These are phyloP conservation scores for Furcifer pardalis DNA, from an alignment of 2,797 vertebrate species.

Conservation along the genomic window DNA sequence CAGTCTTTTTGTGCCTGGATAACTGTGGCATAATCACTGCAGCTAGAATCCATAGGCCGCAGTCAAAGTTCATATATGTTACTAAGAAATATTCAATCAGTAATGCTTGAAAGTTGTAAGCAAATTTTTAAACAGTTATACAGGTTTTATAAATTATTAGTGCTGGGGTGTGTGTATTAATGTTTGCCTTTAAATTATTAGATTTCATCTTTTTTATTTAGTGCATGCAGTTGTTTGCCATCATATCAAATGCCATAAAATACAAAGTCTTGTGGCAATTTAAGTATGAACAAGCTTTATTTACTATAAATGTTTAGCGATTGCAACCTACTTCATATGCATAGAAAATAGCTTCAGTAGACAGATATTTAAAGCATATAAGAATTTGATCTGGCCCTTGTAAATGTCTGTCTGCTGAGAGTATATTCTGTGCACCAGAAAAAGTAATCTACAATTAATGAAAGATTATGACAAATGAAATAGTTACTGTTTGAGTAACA, in stretches of 20 bases:
- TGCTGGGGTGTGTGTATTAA: neutral
- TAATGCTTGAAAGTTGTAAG: neutral
- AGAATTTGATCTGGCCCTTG: too few species aligned
- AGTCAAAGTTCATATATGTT: neutral
- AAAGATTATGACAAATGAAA: too few species aligned
- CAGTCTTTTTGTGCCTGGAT: neutral
- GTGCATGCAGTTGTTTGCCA: neutral
- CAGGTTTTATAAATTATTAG: neutral
- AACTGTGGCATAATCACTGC: neutral
- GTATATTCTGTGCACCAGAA: too few species aligned
- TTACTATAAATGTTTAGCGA: too few species aligned
- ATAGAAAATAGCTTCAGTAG: too few species aligned
- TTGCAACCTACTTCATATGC: too few species aligned
- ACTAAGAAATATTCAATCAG: neutral
- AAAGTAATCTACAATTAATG: too few species aligned
- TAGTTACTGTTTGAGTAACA: too few species aligned
- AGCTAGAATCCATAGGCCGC: neutral
- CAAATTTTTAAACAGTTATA: neutral
- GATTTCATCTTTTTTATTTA: neutral
- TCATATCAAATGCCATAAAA: neutral
- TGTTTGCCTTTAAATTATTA: neutral
- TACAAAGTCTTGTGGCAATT: too few species aligned
- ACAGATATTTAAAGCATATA: too few species aligned
- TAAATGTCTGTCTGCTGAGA: too few species aligned
- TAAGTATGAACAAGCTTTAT: too few species aligned